A percentile compares a stretch with the other conserved stretches of the same genome.
Conservation (phyloP, 1,140 invertebrate species). For the Drosophila albomicans region DNA sequence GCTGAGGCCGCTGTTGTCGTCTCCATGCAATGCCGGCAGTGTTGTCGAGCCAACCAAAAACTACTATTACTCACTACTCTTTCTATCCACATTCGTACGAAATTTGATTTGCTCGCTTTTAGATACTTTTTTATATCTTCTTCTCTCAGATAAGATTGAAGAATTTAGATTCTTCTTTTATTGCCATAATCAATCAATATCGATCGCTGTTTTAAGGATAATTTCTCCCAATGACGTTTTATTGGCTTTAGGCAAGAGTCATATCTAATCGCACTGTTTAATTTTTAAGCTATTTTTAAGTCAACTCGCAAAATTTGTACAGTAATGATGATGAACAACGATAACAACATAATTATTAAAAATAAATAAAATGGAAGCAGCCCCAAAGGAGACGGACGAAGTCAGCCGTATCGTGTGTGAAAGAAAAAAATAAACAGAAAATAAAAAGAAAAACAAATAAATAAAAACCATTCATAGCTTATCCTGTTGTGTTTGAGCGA, state of each 20-base stretch:
- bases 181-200: background rate
- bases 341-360: background rate
- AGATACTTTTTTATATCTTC: background rate
- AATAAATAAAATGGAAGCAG: conserved; percentile 44
- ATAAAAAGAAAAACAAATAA: conserved; percentile 33
- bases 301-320: conserved; percentile 34
- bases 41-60: conserved; percentile 50
- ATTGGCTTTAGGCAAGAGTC: conserved; percentile 16
- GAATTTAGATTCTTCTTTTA: conserved; percentile 4
- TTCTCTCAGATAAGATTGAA: conserved; percentile 6
- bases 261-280: conserved; percentile 46
- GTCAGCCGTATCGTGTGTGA: conserved; percentile 20
- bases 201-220: background rate
- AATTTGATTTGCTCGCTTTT: conserved; percentile 4
- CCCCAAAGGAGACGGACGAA: conserved; percentile 35
- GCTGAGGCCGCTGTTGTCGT: conserved; percentile 45
- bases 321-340: conserved; percentile 17
- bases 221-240: conserved; percentile 8
- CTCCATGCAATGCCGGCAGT: conserved; percentile 49
- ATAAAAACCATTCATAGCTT: conserved; percentile 69
- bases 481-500: conserved; percentile 85
- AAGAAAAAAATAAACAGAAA: conserved; percentile 35
- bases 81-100: background rate
- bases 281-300: conserved; percentile 74
- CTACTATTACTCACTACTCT: background rate